phyloP scores from a whole-genome alignment of 1,140 invertebrate species.

The Goniozus legneri region DNA sequence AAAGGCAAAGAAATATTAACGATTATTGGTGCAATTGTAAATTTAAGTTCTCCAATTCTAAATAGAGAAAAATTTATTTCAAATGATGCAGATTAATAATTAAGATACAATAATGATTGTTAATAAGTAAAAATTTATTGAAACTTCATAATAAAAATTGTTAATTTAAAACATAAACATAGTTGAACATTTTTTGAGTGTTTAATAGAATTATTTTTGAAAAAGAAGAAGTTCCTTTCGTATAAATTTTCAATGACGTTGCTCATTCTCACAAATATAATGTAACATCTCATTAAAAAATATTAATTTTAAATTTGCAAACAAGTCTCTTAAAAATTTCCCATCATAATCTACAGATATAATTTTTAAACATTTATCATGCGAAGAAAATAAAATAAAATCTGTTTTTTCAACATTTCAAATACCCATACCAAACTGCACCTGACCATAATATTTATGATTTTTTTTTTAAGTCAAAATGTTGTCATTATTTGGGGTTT shows the following conservation, averaged over 20 bases:
- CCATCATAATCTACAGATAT: background rate
- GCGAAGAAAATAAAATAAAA: slow-evolving; percentile 2
- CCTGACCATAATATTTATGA: slow-evolving; percentile 5
- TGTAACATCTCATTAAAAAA: slow-evolving; percentile 7
- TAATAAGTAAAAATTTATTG: background rate
- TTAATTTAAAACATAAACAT: background rate
- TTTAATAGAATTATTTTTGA: background rate
- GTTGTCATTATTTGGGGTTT: background rate
- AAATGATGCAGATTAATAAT: background rate
- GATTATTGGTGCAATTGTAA: background rate
- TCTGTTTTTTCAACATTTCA: slow-evolving; percentile 1
- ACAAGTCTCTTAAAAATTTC: slow-evolving; percentile 1
- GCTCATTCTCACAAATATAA: background rate
- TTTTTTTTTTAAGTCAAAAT: slow-evolving; percentile 1
- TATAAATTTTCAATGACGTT: background rate
- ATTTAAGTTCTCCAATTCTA: background rate
- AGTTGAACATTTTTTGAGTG: background rate
- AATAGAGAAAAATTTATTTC: background rate
- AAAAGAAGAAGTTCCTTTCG: background rate
- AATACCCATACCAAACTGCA: slow-evolving; percentile 1
- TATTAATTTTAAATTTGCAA: background rate
- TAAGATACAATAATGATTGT: background rate
- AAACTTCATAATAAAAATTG: background rate
- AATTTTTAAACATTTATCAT: background rate
- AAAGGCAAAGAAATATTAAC: background rate